Evolutionary conservation across 1,140 invertebrate genomes (phyloP), one percentile per base, ranked within the genome.

Genomic region (Samia ricini): DNA sequence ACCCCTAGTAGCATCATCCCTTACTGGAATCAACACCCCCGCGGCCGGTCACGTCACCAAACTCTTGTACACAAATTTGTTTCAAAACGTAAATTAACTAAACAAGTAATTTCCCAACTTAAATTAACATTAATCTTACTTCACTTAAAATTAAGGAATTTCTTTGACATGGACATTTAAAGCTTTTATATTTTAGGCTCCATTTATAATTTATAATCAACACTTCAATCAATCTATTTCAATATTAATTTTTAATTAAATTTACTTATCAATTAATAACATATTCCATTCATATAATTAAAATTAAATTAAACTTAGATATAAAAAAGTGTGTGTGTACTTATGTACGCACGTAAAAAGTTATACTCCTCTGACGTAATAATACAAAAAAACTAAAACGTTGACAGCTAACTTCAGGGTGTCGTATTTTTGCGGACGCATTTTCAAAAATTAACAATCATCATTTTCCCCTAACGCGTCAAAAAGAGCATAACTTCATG

Each of bases 151-250:
- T 42, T n/a, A n/a, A 42, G n/a, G 33, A 19, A 69, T 76, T 76
- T 85, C 83, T 88, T 88, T 88, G 83, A 84, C 79, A 83, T 79
- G 60, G 66, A 74, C 65, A 71, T 61, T 85, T 85, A 85, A 85
- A 85, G 80, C 81, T 88, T 81, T 73, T 60, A 63, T 72, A 77
- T 76, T 79, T 85, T 84, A 87, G 82, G 81, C 82, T 81, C 64
- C 48, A 69, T 76, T 67, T 21, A 64, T 8, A 64, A 66, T 66
- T 24, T 60, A 64, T 64, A 51, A 59, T 57, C 54, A 56, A 22
- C 33, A 42, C 12, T 42, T 42, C 10, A 42, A 42, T n/a, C n/a
- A 52, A 10, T 4, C 4, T 20, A 52, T 18, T 20, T 52, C 5
- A 4, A 19, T 7, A 19, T 20, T 20, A n/a, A 52, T 8, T 52